Conservation (phyloP, 2,797 vertebrate genomes). For the Smutsia temminckii region DNA sequence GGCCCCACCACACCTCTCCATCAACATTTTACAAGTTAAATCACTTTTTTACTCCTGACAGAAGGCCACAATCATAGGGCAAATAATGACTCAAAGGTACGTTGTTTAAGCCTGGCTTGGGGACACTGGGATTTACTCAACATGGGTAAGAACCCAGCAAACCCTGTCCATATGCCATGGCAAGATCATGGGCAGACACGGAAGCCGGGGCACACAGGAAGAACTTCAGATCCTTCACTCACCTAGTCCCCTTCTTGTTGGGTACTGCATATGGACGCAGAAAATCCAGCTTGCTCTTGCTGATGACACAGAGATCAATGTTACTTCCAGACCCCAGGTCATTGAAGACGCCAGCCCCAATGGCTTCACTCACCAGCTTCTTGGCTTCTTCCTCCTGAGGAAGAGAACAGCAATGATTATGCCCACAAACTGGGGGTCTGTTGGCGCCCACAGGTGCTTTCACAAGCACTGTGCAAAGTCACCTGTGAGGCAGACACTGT, state of each 20-base stretch:
- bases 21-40: background rate
- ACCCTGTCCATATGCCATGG: background rate
- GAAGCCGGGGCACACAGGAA: fast-evolving
- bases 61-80: background rate
- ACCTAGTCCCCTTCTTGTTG: constrained; percentile 97
- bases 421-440: background rate
- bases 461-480: too few relatives aligned
- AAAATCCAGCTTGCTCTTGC: constrained; percentile 94
- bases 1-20: background rate
- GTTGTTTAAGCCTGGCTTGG: background rate
- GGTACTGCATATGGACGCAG: constrained; percentile 92
- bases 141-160: background rate
- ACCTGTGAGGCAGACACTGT: background rate
- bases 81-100: background rate
- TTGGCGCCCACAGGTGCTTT: background rate
- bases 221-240: constrained; percentile 34
- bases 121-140: background rate
- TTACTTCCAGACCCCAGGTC: constrained; percentile 98
- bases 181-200: fast-evolving
- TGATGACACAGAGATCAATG: constrained; percentile 96
- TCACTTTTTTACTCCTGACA: background rate
- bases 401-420: background rate
- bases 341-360: constrained; percentile 95
- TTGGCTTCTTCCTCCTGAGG: constrained; percentile 94
- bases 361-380: constrained; percentile 93